phyloP scores from a whole-genome alignment of 2,113 vertebrate species.

The Porphyrio hochstetteri region DNA sequence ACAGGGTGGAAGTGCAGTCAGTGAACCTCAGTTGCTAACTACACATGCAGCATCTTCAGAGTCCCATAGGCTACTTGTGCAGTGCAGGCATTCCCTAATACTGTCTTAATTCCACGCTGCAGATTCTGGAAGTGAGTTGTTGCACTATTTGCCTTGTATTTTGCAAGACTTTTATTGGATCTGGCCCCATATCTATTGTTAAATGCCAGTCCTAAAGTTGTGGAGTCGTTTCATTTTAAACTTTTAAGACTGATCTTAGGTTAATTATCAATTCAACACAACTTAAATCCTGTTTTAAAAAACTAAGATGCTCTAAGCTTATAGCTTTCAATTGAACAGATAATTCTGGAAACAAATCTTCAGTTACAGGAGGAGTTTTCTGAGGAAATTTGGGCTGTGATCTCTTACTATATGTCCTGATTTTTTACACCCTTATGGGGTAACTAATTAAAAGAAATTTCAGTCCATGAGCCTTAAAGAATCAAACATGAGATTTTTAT shows the following conservation, averaged over 20 bases:
- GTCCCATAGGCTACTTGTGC: not conserved
- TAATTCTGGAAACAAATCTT: not conserved
- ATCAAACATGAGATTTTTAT: not conserved
- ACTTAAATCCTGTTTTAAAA: not conserved
- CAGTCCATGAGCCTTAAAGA: not conserved
- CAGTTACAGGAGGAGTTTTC: not conserved
- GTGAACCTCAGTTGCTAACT: not conserved
- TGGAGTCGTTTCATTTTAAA: not conserved
- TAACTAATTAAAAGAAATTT: not conserved
- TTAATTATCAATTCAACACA: not conserved
- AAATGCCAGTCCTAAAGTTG: not conserved
- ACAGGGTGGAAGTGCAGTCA: not conserved
- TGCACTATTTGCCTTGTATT: not conserved
- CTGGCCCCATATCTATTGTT: accelerated
- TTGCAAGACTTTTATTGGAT: not conserved
- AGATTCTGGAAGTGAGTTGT: not conserved
- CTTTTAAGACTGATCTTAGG: not conserved
- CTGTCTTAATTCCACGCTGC: not conserved
- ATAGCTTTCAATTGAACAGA: not conserved
- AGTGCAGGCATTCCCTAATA: not conserved
- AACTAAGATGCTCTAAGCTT: not conserved
- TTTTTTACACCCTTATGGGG: not conserved
- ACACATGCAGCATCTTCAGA: not conserved
- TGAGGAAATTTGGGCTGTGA: not conserved
- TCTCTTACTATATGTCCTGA: not conserved